A percentile compares a stretch with the other conserved stretches of the same genome.
Evolutionary conservation across 2,113 vertebrate species (phyloP).

Genomic region (Poicephalus meyeri): DNA sequence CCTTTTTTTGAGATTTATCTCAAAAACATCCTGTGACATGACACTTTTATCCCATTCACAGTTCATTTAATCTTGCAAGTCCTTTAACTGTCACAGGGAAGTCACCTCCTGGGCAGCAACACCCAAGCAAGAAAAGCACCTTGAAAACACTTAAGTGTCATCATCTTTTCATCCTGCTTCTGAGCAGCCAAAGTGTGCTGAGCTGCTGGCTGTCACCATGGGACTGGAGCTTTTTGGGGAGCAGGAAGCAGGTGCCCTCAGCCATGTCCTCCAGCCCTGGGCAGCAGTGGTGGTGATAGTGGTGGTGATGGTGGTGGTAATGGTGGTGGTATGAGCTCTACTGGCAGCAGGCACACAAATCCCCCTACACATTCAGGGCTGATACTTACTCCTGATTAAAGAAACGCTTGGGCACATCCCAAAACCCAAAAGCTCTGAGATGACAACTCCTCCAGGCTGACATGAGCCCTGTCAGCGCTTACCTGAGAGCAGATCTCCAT

Average conservation of each 20-base stretch:
- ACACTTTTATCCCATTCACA: background rate
- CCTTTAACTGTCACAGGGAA: background rate
- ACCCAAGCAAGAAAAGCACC: background rate
- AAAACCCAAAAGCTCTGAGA: background rate
- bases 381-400: background rate
- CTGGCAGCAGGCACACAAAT: background rate
- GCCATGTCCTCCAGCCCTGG: background rate
- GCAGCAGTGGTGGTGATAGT: fast-evolving
- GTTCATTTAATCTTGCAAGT: background rate
- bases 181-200: background rate
- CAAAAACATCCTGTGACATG: background rate
- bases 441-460: background rate
- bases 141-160: background rate
- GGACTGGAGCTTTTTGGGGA: background rate
- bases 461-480: fast-evolving
- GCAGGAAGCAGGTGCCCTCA: background rate
- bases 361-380: background rate
- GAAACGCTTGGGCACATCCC: background rate
- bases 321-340: background rate
- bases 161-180: background rate
- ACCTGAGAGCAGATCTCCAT: background rate
- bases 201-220: background rate
- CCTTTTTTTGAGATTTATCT: background rate
- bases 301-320: background rate
- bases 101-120: background rate